These are phyloP conservation scores for Trichechus manatus DNA, from an alignment of 2,113 vertebrate genomes.

Conservation along the genomic window DNA sequence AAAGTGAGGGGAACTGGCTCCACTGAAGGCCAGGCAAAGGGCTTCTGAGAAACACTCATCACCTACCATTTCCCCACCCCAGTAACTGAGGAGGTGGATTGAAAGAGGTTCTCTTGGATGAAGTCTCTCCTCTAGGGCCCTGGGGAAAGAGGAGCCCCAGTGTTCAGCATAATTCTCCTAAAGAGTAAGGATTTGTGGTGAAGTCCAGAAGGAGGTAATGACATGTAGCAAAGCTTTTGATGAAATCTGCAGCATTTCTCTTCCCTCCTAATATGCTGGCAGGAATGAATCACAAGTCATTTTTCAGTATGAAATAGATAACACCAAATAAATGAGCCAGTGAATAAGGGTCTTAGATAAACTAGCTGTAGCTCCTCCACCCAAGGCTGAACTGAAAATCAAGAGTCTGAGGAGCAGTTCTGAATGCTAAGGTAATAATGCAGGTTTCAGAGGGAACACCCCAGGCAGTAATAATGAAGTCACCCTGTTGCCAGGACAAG, in stretches of 20 bases:
- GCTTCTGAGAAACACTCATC: background rate
- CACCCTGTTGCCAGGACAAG: background rate
- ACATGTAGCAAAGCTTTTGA: background rate
- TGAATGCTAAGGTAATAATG: no score
- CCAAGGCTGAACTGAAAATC: no score
- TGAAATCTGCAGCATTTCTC: background rate
- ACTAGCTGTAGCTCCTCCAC: no score
- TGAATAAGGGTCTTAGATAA: background rate
- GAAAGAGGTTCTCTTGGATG: background rate
- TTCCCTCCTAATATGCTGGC: background rate
- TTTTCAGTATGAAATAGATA: constrained; percentile 9
- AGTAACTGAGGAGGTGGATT: background rate
- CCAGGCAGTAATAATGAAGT: constrained; percentile 35
- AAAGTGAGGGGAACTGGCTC: no score
- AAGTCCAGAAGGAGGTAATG: background rate
- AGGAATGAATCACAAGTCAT: constrained; percentile 21
- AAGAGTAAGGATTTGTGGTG: background rate
- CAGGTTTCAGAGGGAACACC: no score
- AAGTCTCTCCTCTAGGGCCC: background rate
- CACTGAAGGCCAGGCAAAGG: background rate
- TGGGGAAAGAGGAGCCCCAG: background rate
- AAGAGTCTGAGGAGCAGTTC: no score
- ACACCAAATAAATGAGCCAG: background rate
- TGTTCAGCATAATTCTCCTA: background rate
- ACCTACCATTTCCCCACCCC: background rate